Conservation (phyloP, 2,888 invertebrate species). For the Aproaerema taeniolella region DNA sequence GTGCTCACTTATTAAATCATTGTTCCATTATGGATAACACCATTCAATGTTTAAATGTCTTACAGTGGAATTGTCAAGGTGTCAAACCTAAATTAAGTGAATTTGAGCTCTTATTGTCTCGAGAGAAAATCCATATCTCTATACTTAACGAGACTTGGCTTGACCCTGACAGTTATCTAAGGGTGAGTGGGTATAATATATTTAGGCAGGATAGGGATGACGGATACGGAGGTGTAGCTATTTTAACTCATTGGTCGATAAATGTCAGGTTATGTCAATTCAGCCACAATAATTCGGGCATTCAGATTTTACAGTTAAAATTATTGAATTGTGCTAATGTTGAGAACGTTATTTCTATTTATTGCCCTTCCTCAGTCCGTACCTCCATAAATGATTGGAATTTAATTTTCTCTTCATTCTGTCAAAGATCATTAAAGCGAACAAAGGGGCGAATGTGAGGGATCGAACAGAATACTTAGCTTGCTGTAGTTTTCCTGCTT, state of each 20-base stretch:
- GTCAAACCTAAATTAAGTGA: constrained; percentile 20
- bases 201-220: constrained; percentile 22
- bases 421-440: no score
- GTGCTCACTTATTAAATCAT: no score
- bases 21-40: no score
- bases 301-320: constrained; percentile 16
- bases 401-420: no score
- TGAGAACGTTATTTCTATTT: background rate
- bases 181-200: constrained; percentile 20
- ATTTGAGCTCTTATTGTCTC: constrained; percentile 18
- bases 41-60: constrained; percentile 13
- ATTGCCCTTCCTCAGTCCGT: no score
- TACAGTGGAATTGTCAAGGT: constrained; percentile 28
- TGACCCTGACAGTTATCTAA: constrained; percentile 15
- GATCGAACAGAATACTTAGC: no score
- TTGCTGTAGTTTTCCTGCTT: no score
- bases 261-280: constrained; percentile 5
- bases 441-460: no score
- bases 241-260: constrained; percentile 24
- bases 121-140: constrained; percentile 26
- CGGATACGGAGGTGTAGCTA: constrained; percentile 25
- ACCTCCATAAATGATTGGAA: constrained; percentile 22
- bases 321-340: background rate
- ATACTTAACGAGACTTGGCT: constrained; percentile 26
- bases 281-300: constrained; percentile 10